These are phyloP conservation scores for Triplophysa rosa DNA, from an alignment of 2,113 vertebrate genomes.

Conservation along the genomic window DNA sequence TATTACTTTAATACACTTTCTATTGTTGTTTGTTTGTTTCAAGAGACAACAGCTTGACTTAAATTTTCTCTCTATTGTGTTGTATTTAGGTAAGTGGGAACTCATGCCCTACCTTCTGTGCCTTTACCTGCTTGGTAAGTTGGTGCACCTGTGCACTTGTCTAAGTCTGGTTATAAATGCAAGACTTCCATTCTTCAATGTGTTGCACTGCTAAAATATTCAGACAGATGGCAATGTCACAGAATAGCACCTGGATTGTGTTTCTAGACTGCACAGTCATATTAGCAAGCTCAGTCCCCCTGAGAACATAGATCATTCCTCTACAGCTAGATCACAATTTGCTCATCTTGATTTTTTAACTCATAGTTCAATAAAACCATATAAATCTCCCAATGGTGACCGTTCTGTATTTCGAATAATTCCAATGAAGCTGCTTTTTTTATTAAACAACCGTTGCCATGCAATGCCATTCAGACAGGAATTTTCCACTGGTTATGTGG, in stretches of 20 bases:
- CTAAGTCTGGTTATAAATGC: background rate
- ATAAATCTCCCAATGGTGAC: background rate
- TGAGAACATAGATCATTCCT: no score
- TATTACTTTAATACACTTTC: no score
- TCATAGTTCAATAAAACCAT: background rate
- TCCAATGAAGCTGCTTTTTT: slow-evolving; percentile 5
- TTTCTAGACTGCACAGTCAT: background rate
- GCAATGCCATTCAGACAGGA: slow-evolving; percentile 4
- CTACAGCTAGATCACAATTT: no score
- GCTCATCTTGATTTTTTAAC: background rate
- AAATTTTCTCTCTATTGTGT: background rate
- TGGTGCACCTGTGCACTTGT: background rate
- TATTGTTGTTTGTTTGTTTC: background rate
- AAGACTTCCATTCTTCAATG: background rate
- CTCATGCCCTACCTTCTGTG: background rate
- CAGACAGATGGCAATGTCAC: slow-evolving; percentile 16
- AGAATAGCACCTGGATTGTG: slow-evolving; percentile 29
- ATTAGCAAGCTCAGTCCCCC: no score
- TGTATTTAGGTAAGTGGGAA: slow-evolving; percentile 21
- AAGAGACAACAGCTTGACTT: background rate
- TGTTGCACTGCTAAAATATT: background rate
- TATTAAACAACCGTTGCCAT: background rate
- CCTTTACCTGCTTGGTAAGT: background rate
- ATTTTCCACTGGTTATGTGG: slow-evolving; percentile 23
- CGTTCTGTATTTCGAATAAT: background rate